Evolutionary conservation across 1,140 invertebrate species (phyloP).

Genomic region (Amphibalanus amphitrite): DNA sequence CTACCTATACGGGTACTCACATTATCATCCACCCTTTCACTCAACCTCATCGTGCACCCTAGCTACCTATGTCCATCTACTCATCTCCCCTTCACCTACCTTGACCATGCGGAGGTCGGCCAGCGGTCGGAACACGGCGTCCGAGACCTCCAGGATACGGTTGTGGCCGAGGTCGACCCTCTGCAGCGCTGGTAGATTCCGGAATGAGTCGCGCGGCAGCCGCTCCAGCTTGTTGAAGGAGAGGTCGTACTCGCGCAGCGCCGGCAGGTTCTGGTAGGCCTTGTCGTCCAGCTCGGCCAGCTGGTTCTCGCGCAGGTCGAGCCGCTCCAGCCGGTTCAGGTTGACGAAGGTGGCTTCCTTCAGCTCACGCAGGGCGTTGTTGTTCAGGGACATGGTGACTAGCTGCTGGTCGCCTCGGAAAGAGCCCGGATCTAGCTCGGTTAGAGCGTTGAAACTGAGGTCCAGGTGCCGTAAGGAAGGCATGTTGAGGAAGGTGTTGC

Average conservation of each 20-base stretch:
- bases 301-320: background rate
- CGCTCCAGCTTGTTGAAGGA: background rate
- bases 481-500: constrained; percentile 4
- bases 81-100: background rate
- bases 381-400: background rate
- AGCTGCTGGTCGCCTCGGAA: background rate
- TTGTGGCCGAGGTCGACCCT: background rate
- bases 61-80: too few species aligned
- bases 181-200: background rate
- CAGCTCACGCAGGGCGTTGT: background rate
- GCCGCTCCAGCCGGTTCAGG: background rate
- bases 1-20: too few species aligned
- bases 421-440: background rate
- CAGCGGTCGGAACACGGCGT: background rate
- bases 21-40: too few species aligned
- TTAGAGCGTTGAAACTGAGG: background rate
- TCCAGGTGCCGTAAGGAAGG: background rate
- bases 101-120: background rate
- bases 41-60: too few species aligned
- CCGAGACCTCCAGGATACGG: background rate
- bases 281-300: background rate
- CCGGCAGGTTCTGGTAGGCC: background rate
- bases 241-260: background rate
- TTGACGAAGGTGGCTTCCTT: constrained; percentile 4
- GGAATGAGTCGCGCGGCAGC: background rate